These are phyloP conservation scores for Aspidapion aeneum DNA, from an alignment of 2,888 invertebrate species.

Conservation along the genomic window DNA sequence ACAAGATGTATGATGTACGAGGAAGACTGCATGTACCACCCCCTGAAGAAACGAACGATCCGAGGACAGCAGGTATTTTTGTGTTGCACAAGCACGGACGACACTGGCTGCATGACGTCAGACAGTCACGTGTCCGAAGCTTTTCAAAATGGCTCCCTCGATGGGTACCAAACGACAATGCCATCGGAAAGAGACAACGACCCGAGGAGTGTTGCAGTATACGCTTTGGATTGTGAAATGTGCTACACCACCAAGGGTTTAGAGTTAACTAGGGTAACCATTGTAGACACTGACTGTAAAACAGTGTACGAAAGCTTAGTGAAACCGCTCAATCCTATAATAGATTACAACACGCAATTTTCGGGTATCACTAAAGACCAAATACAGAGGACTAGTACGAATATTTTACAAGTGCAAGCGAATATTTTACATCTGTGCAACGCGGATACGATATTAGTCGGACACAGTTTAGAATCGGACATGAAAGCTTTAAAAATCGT, in stretches of 20 bases:
- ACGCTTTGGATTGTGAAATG: constrained; percentile 98
- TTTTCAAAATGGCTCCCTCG: constrained; percentile 32
- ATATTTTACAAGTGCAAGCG: constrained; percentile 79
- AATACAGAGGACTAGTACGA: constrained; percentile 73
- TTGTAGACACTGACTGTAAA: constrained; percentile 75
- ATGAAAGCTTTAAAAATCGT: constrained; percentile 89
- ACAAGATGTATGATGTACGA: constrained; percentile 76
- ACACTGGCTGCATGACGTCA: constrained; percentile 43
- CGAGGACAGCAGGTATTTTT: constrained; percentile 56
- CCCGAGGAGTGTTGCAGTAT: constrained; percentile 68
- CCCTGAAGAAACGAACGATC: constrained; percentile 75
- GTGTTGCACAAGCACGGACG: constrained; percentile 47
- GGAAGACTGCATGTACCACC: constrained; percentile 92
- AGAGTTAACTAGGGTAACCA: constrained; percentile 89
- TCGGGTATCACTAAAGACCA: constrained; percentile 89
- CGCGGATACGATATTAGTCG: constrained; percentile 90
- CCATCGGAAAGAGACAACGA: constrained; percentile 48
- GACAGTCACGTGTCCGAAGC: constrained; percentile 43
- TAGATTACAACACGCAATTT: constrained; percentile 94
- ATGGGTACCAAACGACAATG: constrained; percentile 44
- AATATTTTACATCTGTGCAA: constrained; percentile 86
- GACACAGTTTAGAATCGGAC: constrained; percentile 97
- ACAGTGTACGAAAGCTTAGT: constrained; percentile 89
- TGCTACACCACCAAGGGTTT: constrained; percentile 90
- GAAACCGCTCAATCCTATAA: constrained; percentile 81